Evolutionary conservation across 1,140 invertebrate species (phyloP).

Genomic region (Neodiprion pinetum): DNA sequence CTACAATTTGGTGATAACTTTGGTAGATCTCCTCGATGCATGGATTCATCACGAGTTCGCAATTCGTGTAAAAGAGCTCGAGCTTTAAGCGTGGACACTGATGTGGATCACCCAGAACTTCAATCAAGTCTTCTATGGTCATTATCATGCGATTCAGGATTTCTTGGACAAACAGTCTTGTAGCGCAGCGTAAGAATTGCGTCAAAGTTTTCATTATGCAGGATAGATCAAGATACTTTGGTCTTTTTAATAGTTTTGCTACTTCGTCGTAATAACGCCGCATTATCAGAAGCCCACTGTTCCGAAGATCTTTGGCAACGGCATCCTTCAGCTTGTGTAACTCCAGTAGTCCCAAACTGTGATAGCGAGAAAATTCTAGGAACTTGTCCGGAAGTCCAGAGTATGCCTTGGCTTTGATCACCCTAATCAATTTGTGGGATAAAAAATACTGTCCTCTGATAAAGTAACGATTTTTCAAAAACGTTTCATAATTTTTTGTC

Average conservation of each 20-base stretch:
- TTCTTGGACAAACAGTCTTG: conserved; percentile 50
- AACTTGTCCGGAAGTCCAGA: conserved; percentile 38
- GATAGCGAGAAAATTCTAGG: conserved; percentile 35
- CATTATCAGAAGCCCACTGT: conserved; percentile 31
- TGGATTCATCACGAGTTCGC: conserved; percentile 44
- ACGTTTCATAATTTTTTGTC: conserved; percentile 16
- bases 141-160: conserved; percentile 52
- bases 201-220: conserved; percentile 17
- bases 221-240: conserved; percentile 31
- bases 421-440: conserved; percentile 44
- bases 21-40: conserved; percentile 43
- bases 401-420: conserved; percentile 41
- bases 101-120: conserved; percentile 36
- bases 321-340: conserved; percentile 30
- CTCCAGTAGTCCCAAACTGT: conserved; percentile 21
- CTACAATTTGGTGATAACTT: conserved; percentile 45
- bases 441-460: conserved; percentile 48
- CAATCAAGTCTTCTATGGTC: conserved; percentile 51
- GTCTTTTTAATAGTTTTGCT: conserved; percentile 33
- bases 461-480: conserved; percentile 32
- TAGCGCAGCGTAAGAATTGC: conserved; percentile 46
- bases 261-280: conserved; percentile 49
- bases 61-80: conserved; percentile 44
- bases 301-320: conserved; percentile 41
- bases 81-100: conserved; percentile 50